Base-by-base conservation (phyloP, 2,113 vertebrate species). In the Indicator indicator region DNA sequence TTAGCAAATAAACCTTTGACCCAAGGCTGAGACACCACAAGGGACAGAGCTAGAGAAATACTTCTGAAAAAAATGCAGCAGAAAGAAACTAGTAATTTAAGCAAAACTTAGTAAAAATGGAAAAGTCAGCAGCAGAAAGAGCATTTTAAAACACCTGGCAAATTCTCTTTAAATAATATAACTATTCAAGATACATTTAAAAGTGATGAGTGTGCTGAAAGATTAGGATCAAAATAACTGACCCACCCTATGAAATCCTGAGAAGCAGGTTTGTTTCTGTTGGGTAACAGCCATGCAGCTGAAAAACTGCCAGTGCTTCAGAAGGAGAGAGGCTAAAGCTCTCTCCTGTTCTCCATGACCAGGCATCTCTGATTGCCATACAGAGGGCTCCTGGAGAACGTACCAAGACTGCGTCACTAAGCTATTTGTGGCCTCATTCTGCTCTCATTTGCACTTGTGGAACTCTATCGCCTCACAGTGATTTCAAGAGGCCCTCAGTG, bases 1-100 rank as follows among this genome's bases (percentile, higher is more conserved):
- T 40, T 94, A 88, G 86, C n/a, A 86, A 86, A 88, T 6, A 71
- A 59, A 89, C 33, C 65, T 42, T 64, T 21, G 54, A 55, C 40
- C 7, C 16, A 87, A 42, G 27, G 32, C 8, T 14, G n/a, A 71
- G 14, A 59, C n/a, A 23, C 27, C n/a, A 30, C 27, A 69, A 54
- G 18, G 36, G 26, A 38, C 17, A 40, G 38, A 60, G 27, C 24
- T 40, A 54, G 3, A 0, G 0, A 73, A 83, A 93, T 58, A 59
- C 14, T 56, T 75, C 24, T 24, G 30, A 67, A 81, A 93, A 90
- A 89, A 73, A 28, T 4, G 21, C 20, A 76, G 18, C 42, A 78
- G 42, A 77, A 83, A 63, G 14, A 78, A 85, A 64, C 17, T 48
- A 58, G 3, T 24, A n/a, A 69, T 72, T 88, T 55, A 46, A 93